A percentile compares a stretch with the other conserved stretches of the same genome.
Conservation (phyloP, 1,140 invertebrate genomes). For the Trypoxylus dichotomus region DNA sequence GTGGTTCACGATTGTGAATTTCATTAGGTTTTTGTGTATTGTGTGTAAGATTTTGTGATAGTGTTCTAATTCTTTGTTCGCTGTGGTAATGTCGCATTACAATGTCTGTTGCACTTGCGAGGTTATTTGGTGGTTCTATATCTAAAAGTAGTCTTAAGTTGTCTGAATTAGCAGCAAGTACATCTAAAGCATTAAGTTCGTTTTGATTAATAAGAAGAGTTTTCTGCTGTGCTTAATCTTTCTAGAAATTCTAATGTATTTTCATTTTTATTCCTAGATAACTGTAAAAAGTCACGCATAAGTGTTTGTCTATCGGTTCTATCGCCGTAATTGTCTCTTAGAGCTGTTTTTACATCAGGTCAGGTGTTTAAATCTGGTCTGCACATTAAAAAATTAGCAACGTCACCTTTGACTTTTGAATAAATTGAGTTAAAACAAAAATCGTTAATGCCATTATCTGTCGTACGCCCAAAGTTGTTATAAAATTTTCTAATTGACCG, state of each 20-base stretch:
- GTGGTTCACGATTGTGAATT: neutral
- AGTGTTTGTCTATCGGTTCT: slow-evolving; percentile 2
- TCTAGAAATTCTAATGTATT: slow-evolving; percentile 15
- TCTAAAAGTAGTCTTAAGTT: neutral
- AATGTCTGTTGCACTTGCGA: neutral
- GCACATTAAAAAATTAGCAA: neutral
- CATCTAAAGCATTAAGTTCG: slow-evolving; percentile 11
- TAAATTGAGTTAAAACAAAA: slow-evolving; percentile 17
- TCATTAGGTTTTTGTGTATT: neutral
- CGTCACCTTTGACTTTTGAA: slow-evolving; percentile 18
- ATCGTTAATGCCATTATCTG: slow-evolving; percentile 15
- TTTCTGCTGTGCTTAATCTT: neutral
- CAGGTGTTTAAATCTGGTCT: slow-evolving; percentile 18
- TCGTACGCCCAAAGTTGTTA: neutral
- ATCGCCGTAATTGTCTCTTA: slow-evolving; percentile 17
- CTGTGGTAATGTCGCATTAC: neutral
- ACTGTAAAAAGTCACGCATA: neutral
- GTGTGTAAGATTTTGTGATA: neutral
- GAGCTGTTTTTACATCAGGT: neutral
- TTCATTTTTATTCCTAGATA: neutral
- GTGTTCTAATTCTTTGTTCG: neutral
- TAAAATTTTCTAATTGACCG: slow-evolving; percentile 17
- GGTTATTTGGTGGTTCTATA: neutral
- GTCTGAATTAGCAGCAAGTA: neutral
- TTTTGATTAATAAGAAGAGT: neutral